A percentile compares a stretch with the other conserved stretches of the same genome.
Evolutionary conservation across 2,888 invertebrate genomes (phyloP).

Genomic region (Drosophila demipolita): DNA sequence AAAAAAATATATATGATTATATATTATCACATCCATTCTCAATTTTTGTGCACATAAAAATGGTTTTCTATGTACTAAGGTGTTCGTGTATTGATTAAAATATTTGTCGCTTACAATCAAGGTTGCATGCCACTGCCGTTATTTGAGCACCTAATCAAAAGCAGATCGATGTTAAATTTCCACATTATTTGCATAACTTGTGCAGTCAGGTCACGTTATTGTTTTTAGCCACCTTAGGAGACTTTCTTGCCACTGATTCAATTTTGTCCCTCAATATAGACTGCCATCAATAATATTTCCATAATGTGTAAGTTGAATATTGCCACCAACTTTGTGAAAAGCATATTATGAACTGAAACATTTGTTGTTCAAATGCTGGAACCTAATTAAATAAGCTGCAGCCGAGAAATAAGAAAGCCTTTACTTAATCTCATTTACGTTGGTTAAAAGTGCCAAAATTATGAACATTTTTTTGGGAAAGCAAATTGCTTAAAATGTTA

Average conservation of each 20-base stretch:
- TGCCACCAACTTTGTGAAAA: not conserved
- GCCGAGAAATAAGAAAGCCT: not conserved
- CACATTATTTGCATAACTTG: constrained; percentile 41
- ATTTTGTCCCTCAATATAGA: constrained; percentile 40
- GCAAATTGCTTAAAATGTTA: constrained; percentile 40
- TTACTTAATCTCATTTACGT: not conserved
- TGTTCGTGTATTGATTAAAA: not conserved
- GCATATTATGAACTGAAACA: not conserved
- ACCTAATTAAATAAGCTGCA: constrained; percentile 21
- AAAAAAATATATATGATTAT: not conserved
- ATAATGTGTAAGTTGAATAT: constrained; percentile 17
- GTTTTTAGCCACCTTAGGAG: constrained; percentile 41
- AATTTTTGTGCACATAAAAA: not conserved
- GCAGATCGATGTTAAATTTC: constrained; percentile 46
- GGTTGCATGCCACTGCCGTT: not conserved
- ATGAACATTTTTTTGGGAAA: constrained; percentile 13
- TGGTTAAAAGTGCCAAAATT: constrained; percentile 5
- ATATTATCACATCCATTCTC: not conserved
- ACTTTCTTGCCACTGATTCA: constrained; percentile 38
- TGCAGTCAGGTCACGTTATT: constrained; percentile 59
- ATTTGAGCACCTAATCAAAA: constrained; percentile 52
- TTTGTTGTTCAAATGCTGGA: not conserved
- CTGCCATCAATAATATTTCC: not conserved
- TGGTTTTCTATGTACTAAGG: not conserved
- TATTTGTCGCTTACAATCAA: not conserved